Base-by-base conservation (phyloP, 2,113 vertebrate genomes). In the Maccullochella peelii region DNA sequence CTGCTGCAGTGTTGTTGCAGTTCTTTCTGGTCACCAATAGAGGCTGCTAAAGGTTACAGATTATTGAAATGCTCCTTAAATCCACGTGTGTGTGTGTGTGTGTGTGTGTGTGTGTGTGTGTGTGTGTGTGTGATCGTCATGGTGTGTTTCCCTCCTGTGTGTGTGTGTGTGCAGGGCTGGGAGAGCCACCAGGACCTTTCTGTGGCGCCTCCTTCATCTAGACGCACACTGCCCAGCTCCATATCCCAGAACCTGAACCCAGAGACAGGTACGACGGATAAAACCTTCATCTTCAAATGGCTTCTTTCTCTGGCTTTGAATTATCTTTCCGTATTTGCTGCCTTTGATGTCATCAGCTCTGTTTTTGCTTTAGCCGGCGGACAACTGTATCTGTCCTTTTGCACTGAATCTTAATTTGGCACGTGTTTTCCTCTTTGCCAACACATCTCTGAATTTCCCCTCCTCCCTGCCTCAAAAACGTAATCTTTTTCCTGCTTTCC, bases 161-260 rank as follows among this genome's bases (percentile, higher is more conserved):
- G 2, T 36, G 33, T 36, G 33, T 36, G 2, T 38, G 38, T 38
- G 38, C 83, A 95, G 94, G 89, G 96, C 44, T 99, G 98, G 97
- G 97, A 98, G 77, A 98, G 97, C 90, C 97, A 99, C 52, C 98
- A 98, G 89, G 97, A 99, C 82, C 93, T 98, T 23, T 97, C 97
- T 8, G 93, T 94, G 79, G 89, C 62, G 27, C 90, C 93, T 5
- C 93, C 83, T 58, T 44, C 90, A 36, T 94, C 96, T 66, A 95
- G 83, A 84, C 94, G 95, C 8, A 92, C 95, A 3, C 82, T 96
- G 2, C 93, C 93, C 65, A 86, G 91, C 81, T 89, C 87, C 15
- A 6, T 74, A 23, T 86, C 88, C 80, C 90, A 92, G 66, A 93
- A 23, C 79, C 69, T 89, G 66, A 80, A 58, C 77, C 42, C 88